Base-by-base conservation (phyloP, 2,113 vertebrate species). In the Pterocles gutturalis region DNA sequence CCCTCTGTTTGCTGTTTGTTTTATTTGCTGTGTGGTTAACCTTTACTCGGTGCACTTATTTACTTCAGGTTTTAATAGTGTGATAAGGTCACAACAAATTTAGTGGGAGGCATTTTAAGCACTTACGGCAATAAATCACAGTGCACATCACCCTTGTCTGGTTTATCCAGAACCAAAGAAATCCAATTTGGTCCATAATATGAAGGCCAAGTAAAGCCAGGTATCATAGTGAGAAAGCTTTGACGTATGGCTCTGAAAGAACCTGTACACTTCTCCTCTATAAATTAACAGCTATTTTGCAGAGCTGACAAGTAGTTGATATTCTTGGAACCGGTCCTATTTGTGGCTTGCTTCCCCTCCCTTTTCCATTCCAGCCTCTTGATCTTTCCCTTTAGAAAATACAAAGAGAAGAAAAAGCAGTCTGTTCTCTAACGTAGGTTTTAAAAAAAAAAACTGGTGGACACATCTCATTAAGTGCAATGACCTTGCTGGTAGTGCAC, bases 281-380 rank as follows among this genome's bases (percentile, higher is more conserved):
- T 97, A 97, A 97, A 97, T 98, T 94, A 98, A 94, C 92, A 95
- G 86, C 96, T 98, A 87, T 97, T 96, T 96, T 96, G 69, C 66
- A 53, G 66, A 89, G 83, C 92, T 96, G 97, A 97, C 95, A 96
- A 96, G 91, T 91, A 94, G 96, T 77, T 97, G 96, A 96, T 98
- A 82, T 96, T 95, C 90, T 93, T 97, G 95, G 97, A 97, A 81
- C 89, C 15, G 34, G 83, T 95, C 95, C 96, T 96, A 13, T 94
- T 97, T 93, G 90, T 90, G 95, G 78, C 77, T 95, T 86, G 48
- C 45, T 71, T 17, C 17, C 1, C 19, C 34, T 53, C 31, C 60
- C 8, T 6, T 90, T 93, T 92, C 81, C 53, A 36, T 93, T 95
- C 60, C 26, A 53, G 69, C 60, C 75, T 95, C 65, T 89, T 96